phyloP scores from a whole-genome alignment of 2,888 invertebrate genomes.

The Cataglyphis cursor region DNA sequence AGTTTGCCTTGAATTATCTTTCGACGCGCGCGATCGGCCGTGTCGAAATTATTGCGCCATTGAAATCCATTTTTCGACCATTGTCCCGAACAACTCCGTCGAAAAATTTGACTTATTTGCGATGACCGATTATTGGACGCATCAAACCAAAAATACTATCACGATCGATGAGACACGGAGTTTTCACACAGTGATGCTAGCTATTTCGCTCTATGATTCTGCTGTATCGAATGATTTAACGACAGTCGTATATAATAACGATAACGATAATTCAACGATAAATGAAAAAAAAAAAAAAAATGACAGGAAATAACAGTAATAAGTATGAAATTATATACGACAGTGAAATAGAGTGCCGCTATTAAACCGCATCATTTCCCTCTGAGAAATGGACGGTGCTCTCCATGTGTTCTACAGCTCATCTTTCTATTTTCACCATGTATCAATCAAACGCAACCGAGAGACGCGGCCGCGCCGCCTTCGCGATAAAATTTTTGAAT shows the following conservation, averaged over 20 bases:
- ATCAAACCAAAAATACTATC: conserved; percentile 1
- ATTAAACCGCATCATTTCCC: conserved; percentile 4
- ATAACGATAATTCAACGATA: neutral
- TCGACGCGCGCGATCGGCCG: conserved; percentile 63
- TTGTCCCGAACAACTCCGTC: neutral
- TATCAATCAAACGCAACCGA: conserved; percentile 41
- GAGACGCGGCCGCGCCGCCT: neutral
- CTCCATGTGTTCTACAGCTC: conserved; percentile 14
- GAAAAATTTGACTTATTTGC: conserved; percentile 18
- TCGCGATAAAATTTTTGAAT: conserved; percentile 48
- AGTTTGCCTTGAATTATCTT: conserved; percentile 77
- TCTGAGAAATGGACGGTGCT: conserved; percentile 4
- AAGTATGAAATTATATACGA: conserved; percentile 10
- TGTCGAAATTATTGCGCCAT: conserved; percentile 73
- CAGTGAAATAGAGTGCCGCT: neutral
- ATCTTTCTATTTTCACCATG: conserved; percentile 30
- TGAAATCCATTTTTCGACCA: conserved; percentile 73
- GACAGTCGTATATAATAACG: neutral
- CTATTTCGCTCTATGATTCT: neutral
- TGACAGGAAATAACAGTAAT: conserved; percentile 9
- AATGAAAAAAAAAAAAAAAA: neutral
- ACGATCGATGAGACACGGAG: neutral
- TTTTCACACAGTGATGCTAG: neutral
- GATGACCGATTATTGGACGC: conserved; percentile 17
- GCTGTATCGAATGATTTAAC: conserved; percentile 9